A percentile compares a stretch with the other conserved stretches of the same genome.
These are phyloP conservation scores for Barbus barbus DNA, from an alignment of 2,113 vertebrate species.

Conservation along the genomic window DNA sequence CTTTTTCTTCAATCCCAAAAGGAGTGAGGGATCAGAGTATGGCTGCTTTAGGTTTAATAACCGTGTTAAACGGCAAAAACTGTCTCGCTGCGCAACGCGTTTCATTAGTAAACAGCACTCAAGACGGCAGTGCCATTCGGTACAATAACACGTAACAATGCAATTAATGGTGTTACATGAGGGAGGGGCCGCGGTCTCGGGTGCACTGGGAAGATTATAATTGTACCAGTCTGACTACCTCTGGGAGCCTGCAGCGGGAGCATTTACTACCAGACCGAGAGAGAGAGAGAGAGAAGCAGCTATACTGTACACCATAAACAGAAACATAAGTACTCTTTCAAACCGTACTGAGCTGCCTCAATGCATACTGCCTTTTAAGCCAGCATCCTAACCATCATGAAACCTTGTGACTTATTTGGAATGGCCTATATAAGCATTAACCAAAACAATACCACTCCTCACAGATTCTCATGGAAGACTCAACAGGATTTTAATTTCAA, in stretches of 20 bases:
- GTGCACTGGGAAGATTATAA: constrained; percentile 66
- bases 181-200: constrained; percentile 60
- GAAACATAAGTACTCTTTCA: not conserved
- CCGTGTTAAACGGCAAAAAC: constrained; percentile 34
- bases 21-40: constrained; percentile 14
- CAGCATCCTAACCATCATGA: no score
- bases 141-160: constrained; percentile 45
- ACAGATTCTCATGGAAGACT: not conserved
- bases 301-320: not conserved
- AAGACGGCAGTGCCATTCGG: constrained; percentile 11
- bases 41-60: constrained; percentile 28
- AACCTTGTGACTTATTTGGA: not conserved
- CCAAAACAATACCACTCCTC: no score
- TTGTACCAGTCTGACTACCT: constrained; percentile 61
- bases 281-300: constrained; percentile 24
- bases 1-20: constrained; percentile 5
- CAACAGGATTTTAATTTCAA: not conserved
- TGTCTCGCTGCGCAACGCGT: constrained; percentile 14
- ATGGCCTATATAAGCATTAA: not conserved
- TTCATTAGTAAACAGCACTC: constrained; percentile 50
- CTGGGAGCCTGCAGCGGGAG: constrained; percentile 60
- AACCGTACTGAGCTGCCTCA: not conserved
- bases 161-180: constrained; percentile 56
- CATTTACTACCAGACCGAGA: constrained; percentile 47
- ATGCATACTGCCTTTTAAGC: no score